A percentile compares a stretch with the other conserved stretches of the same genome.
phyloP scores from a whole-genome alignment of 2,797 vertebrate species.

The Eulemur albifrons region DNA sequence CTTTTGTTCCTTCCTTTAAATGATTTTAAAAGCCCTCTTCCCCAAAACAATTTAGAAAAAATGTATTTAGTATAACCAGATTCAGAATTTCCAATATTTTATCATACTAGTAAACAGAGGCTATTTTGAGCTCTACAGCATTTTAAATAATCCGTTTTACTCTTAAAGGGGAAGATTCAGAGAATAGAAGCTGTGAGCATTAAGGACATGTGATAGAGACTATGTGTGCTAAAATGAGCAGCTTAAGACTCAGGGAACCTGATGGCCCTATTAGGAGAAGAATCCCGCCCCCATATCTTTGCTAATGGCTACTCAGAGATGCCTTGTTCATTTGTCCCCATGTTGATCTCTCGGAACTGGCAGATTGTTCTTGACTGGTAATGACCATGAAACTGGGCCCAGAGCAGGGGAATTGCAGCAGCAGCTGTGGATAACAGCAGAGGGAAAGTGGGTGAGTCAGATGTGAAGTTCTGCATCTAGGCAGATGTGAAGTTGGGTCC shows the following conservation, averaged over 20 bases:
- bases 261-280: background rate
- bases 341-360: background rate
- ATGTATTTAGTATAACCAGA: background rate
- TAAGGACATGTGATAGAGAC: background rate
- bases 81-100: constrained; percentile 28
- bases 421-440: background rate
- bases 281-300: background rate
- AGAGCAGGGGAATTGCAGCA: background rate
- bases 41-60: background rate
- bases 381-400: background rate
- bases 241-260: background rate
- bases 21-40: constrained; percentile 8
- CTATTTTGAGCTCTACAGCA: background rate
- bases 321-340: background rate
- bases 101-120: background rate
- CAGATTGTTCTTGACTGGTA: background rate
- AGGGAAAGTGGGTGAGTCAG: background rate
- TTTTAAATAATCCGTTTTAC: background rate
- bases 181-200: background rate
- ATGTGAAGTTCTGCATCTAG: background rate
- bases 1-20: constrained; percentile 10
- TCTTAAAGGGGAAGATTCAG: background rate
- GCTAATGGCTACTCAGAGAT: background rate
- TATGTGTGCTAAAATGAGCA: background rate
- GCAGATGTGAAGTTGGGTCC: background rate